Evolutionary conservation across 2,113 vertebrate genomes (phyloP), one percentile per base, ranked within the genome.

Genomic region (Sceloporus undulatus): DNA sequence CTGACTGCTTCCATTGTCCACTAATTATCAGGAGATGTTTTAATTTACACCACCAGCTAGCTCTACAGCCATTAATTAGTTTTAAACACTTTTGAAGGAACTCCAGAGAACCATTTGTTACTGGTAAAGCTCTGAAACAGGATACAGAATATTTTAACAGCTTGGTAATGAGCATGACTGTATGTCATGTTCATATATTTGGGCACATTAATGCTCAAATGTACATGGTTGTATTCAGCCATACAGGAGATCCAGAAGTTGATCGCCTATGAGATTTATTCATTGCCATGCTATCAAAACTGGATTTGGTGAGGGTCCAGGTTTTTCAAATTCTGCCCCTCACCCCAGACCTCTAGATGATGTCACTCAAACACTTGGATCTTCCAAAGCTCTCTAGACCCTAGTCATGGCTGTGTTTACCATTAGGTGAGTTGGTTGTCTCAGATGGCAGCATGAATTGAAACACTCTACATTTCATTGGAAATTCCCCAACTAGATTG

Each of bases 1-100:
- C 48, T 66, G 19, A 71, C 92, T 90, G 76, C 87, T 90, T 42
- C 91, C 79, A 91, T 91, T 94, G 75, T 27, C 91, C 86, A 85
- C 92, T 91, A 82, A n/a, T 84, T 87, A 48, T 56, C 56, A 2
- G 77, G 25, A 90, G 85, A 86, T 85, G 73, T 0, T 0, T 73
- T 66, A 93, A 74, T 87, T 77, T 89, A 92, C 82, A 92, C 88
- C 79, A 90, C 48, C 34, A 92, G 25, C 16, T 77, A 48, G 21
- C 65, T 52, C 79, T 52, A 21, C 54, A 85, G 56, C 9, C 54
- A 27, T 80, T 89, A 92, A 66, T 70, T 83, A 92, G 87, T 1
- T 4, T 62, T 25, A 90, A 88, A 68, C 2, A 54, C 21, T 93
- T 92, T 87, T 74, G 54, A 65, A 77, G 84, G 65, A 82, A 3